Conservation (phyloP, 2,888 invertebrate species). For the Pelosia muscerda region DNA sequence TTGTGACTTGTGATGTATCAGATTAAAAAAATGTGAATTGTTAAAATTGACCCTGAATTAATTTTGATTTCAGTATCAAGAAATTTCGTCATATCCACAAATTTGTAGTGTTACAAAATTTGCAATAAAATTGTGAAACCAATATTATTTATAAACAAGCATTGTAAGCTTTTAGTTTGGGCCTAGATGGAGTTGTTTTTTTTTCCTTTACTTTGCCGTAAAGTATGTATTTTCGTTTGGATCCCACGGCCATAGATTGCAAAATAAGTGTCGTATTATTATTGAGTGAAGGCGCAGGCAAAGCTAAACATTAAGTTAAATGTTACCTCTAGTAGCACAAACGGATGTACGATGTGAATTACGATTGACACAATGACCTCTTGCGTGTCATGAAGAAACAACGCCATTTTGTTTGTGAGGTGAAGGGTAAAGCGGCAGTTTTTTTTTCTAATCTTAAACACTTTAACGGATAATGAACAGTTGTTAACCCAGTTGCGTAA, state of each 20-base stretch:
- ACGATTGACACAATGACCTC: constrained; percentile 45
- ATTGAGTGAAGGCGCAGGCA: constrained; percentile 20
- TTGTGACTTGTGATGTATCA: too few species aligned
- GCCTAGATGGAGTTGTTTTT: too few species aligned
- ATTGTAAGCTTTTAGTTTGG: too few species aligned
- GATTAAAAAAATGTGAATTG: too few species aligned
- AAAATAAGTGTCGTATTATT: constrained; percentile 35
- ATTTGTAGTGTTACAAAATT: too few species aligned
- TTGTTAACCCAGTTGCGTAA: constrained; percentile 5
- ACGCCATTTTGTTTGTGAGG: constrained; percentile 11
- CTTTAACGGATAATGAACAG: neutral
- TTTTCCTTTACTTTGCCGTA: too few species aligned
- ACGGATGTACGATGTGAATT: constrained; percentile 33
- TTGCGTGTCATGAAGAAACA: constrained; percentile 25
- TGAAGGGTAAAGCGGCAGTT: constrained; percentile 5
- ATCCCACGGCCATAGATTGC: constrained; percentile 33
- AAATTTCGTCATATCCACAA: too few species aligned
- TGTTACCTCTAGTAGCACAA: constrained; percentile 31
- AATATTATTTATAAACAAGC: too few species aligned
- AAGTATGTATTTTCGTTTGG: constrained; percentile 2
- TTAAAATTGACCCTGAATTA: too few species aligned
- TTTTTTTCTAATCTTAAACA: constrained; percentile 8
- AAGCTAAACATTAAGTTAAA: constrained; percentile 35
- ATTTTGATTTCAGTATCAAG: too few species aligned
- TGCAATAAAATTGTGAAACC: too few species aligned